Percentiles rank a stretch among this genome's conserved stretches.
phyloP scores from a whole-genome alignment of 2,888 invertebrate species.

The Drosophila niveifrons region DNA sequence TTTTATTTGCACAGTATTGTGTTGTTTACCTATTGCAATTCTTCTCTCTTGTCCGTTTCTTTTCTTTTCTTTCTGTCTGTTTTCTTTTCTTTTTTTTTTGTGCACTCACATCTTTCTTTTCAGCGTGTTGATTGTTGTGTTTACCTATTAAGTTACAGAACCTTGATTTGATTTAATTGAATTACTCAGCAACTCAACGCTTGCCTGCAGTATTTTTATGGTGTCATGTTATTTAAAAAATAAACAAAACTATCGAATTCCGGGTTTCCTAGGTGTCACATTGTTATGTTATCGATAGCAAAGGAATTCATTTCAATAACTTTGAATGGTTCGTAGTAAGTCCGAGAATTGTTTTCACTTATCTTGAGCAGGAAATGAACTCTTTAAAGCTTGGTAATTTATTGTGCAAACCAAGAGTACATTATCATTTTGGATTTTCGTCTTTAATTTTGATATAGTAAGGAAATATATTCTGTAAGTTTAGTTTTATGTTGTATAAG shows the following conservation, averaged over 20 bases:
- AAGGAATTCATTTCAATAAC: background rate
- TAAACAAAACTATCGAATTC: constrained; percentile 8
- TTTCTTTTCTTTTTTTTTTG: no score
- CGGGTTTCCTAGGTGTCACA: background rate
- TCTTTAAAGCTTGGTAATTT: background rate
- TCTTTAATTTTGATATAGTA: background rate
- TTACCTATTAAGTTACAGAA: constrained; percentile 28
- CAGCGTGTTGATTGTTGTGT: constrained; percentile 44
- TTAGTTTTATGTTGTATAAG: background rate
- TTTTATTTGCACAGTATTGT: constrained; percentile 1
- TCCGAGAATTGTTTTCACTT: background rate
- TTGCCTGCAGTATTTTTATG: background rate
- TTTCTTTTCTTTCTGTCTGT: background rate
- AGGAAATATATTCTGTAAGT: background rate
- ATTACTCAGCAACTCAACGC: constrained; percentile 1
- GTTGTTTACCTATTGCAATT: constrained; percentile 32
- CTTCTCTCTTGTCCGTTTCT: background rate
- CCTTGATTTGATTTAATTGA: constrained; percentile 41
- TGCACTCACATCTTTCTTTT: constrained; percentile 2
- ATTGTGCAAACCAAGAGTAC: background rate
- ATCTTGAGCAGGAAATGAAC: background rate
- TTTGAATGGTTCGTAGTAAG: background rate
- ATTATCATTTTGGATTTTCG: background rate
- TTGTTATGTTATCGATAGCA: constrained; percentile 7
- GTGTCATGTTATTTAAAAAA: background rate